A percentile compares a stretch with the other conserved stretches of the same genome.
Evolutionary conservation across 1,140 invertebrate species (phyloP).

Genomic region (Adelges cooleyi): DNA sequence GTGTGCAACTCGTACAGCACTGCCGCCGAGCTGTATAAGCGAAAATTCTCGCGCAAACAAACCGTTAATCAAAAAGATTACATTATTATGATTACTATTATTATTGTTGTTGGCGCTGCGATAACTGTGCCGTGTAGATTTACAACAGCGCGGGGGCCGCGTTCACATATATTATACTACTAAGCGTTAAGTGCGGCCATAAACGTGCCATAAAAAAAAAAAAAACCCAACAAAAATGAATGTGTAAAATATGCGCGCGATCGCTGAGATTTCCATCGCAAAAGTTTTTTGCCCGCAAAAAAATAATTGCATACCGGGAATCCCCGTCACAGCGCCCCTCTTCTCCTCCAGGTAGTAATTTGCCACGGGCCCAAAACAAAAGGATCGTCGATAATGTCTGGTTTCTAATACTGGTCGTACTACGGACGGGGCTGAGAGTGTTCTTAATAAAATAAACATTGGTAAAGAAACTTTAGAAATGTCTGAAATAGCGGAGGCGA

Average conservation of each 20-base stretch:
- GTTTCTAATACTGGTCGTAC: too few relatives aligned
- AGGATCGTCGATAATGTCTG: not conserved
- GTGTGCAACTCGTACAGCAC: not conserved
- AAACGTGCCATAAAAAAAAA: not conserved
- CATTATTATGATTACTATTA: conserved; percentile 4
- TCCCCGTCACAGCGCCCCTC: not conserved
- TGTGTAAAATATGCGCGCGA: not conserved
- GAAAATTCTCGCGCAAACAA: conserved; percentile 24
- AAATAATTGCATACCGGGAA: conserved; percentile 2
- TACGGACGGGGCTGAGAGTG: too few relatives aligned
- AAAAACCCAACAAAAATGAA: not conserved
- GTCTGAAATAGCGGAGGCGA: too few relatives aligned
- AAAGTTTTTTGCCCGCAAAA: not conserved
- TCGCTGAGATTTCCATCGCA: conserved; percentile 10
- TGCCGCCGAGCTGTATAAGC: not conserved
- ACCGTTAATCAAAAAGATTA: conserved; percentile 28
- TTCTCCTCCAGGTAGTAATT: not conserved
- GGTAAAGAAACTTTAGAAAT: too few relatives aligned
- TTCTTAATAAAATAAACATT: too few relatives aligned
- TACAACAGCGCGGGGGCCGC: too few relatives aligned
- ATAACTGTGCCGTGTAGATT: not conserved
- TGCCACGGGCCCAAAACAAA: not conserved
- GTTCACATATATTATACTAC: not conserved
- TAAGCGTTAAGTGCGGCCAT: not conserved
- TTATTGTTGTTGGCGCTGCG: not conserved